Percentiles rank a stretch among this genome's conserved stretches.
phyloP scores from a whole-genome alignment of 2,113 vertebrate genomes.

The Gymnobelideus leadbeateri region DNA sequence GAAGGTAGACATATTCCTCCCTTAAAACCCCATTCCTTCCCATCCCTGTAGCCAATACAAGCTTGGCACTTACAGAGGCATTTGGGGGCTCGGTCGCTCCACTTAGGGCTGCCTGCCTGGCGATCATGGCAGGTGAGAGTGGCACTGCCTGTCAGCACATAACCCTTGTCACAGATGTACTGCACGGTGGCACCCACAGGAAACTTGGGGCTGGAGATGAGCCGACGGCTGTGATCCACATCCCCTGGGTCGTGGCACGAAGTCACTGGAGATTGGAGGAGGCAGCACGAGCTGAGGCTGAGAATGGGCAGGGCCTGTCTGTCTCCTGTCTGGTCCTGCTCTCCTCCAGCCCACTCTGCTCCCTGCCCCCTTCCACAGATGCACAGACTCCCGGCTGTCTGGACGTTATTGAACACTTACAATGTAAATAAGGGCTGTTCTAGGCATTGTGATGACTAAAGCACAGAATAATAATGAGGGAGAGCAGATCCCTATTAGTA shows the following conservation, averaged over 20 bases:
- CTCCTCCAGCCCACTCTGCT: no score
- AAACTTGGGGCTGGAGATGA: conserved; percentile 91
- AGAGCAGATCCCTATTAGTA: not conserved
- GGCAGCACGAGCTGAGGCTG: not conserved
- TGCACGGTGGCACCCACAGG: conserved; percentile 92
- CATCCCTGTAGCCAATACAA: not conserved
- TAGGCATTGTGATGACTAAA: not conserved
- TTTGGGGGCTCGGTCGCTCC: conserved; percentile 93
- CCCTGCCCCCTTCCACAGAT: not conserved
- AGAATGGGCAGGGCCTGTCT: not conserved
- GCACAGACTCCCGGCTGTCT: not conserved
- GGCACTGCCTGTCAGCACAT: conserved; percentile 88
- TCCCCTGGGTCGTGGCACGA: conserved; percentile 93
- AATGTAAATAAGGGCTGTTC: not conserved
- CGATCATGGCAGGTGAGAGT: conserved; percentile 93
- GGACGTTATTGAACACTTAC: not conserved
- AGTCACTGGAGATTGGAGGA: conserved; percentile 84
- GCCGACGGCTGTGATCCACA: conserved; percentile 92
- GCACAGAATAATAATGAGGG: not conserved
- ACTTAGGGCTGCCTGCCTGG: conserved; percentile 90
- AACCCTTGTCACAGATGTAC: conserved; percentile 94
- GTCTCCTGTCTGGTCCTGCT: not conserved
- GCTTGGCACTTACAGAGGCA: conserved; percentile 90
- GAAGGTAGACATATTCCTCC: not conserved
- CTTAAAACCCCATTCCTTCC: not conserved